Base-by-base conservation (phyloP, 1,140 invertebrate genomes). In the Drosophila ogumai region DNA sequence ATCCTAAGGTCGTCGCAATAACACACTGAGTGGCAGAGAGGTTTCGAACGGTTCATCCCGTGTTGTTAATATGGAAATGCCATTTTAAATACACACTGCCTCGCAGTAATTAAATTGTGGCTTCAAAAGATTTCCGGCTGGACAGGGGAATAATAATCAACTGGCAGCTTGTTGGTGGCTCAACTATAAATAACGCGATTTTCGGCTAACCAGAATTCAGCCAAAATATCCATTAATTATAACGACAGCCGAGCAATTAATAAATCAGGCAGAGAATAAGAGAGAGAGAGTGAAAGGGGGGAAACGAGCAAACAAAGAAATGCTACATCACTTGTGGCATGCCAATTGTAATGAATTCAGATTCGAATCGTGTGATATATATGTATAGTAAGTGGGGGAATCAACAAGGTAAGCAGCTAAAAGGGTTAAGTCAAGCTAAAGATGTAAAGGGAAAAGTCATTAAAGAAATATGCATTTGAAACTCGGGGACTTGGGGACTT, bases 191-290 rank as follows among this genome's bases (percentile, higher is more conserved):
- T 75, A 50, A 44, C 60, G 50, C 40, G 52, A 75, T 75, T 75
- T 75, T 75, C 52, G 72, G 73, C 59, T 65, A 75, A 74, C 69
- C 71, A 74, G 57, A 74, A 74, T 54, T 41, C 57, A 61, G 57
- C 69, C 38, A 54, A 74, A 56, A 76, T 76, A 76, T 60, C 73
- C 61, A 68, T 76, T 77, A 77, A 76, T 76, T 77, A 76, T 76
- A 68, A 38, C 46, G 54, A 72, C 66, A 59, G 68, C 36, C n/a
- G 34, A 75, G 52, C 54, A 75, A 75, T 75, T 75, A 76, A 76
- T 77, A 64, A 75, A 75, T 58, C 58, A 34, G 36, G 46, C 54
- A 31, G 31, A 22, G 46, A 22, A 36, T 25, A 12, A 13, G 12
- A 31, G n/a, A 10, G 15, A 13, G 43, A 8, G 49, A 22, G 25